Evolutionary conservation across 2,113 vertebrate genomes (phyloP), one percentile per base, ranked within the genome.

Genomic region (Chaenogobius annularis): DNA sequence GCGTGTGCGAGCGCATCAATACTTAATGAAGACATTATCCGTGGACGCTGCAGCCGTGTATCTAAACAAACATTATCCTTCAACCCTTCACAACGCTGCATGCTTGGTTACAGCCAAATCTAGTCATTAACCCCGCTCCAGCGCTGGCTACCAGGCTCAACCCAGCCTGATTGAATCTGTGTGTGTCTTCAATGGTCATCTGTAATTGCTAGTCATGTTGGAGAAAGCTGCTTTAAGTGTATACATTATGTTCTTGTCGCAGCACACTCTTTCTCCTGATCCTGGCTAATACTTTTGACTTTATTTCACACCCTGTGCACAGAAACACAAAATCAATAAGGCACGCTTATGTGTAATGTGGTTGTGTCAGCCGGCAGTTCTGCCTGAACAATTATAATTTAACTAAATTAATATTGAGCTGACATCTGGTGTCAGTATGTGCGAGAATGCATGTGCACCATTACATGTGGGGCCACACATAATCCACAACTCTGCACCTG

Each of bases 1-100:
- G 73, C 80, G 72, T 73, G 80, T 62, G 72, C 58, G 75, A 73
- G 74, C 1, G 54, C 75, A 90, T 90, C 83, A 90, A 92, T 92
- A 87, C 68, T 90, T 92, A 88, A 90, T 92, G 84, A 85, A 88
- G 83, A 87, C 87, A 86, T 90, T 87, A 90, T 89, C 85, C 73
- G 82, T 37, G 75, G 85, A 89, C 81, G 67, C 82, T 48, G 77
- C 63, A 58, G 43, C 74, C 64, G 63, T 77, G 87, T 83, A 84
- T 81, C 85, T 83, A 89, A 90, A 90, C 89, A 90, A 90, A 88
- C 88, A 84, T 84, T 81, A 86, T 89, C 84, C 88, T 63, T 87
- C 90, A 87, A 76, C 82, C 81, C 83, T 83, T 87, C 90, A 83
- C 52, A 83, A 83, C 85, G 75, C 83, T 81, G 84, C 85, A 85